phyloP scores from a whole-genome alignment of 2,888 invertebrate genomes.

The Dasypolia templi region DNA sequence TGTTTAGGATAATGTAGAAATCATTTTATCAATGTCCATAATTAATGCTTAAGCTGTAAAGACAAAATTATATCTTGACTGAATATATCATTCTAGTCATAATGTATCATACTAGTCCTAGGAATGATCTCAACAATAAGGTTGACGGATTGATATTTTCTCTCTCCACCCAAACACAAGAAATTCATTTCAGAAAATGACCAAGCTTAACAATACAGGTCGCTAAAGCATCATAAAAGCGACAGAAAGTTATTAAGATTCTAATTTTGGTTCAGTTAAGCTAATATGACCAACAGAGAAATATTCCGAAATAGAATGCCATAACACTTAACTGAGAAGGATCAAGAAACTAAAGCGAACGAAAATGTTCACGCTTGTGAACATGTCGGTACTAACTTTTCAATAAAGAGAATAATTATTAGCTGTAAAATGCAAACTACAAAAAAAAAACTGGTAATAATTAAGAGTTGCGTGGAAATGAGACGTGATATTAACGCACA shows the following conservation, averaged over 20 bases:
- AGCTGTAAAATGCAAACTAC: background rate
- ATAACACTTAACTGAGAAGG: conserved; percentile 37
- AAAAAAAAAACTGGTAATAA: background rate
- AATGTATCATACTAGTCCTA: background rate
- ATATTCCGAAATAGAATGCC: conserved; percentile 48
- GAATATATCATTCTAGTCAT: background rate
- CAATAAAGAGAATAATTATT: conserved; percentile 25
- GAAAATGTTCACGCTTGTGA: conserved; percentile 31
- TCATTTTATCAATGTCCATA: background rate
- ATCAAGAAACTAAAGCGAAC: conserved; percentile 41
- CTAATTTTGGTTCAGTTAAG: conserved; percentile 53
- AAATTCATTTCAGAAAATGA: conserved; percentile 20
- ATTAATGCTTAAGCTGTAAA: background rate
- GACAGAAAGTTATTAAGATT: conserved; percentile 48
- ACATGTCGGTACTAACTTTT: conserved; percentile 34
- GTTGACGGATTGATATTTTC: background rate
- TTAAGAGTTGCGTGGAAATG: background rate
- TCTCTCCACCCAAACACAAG: background rate
- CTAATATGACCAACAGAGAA: conserved; percentile 48
- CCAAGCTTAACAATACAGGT: conserved; percentile 24
- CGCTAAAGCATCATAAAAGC: conserved; percentile 38
- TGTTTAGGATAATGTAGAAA: background rate
- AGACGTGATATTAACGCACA: background rate
- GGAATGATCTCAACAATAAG: background rate
- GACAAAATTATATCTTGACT: background rate